These are phyloP conservation scores for Drosophila hydei DNA, from an alignment of 1,140 invertebrate genomes.

Conservation along the genomic window DNA sequence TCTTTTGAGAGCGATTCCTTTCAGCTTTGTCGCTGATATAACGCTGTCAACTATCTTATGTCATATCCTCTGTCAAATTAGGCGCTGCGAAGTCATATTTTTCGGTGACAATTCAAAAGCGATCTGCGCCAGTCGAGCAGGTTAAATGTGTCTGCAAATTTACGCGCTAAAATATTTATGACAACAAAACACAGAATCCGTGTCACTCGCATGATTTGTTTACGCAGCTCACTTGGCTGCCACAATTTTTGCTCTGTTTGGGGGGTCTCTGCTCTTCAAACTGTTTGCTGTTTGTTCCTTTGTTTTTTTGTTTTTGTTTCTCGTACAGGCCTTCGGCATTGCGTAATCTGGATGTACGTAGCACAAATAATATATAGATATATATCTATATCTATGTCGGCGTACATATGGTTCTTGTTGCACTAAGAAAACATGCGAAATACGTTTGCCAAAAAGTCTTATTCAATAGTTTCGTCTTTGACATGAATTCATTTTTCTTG, in stretches of 20 bases:
- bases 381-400: slow-evolving; percentile 28
- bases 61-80: slow-evolving; percentile 75
- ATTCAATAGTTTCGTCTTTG: slow-evolving; percentile 81
- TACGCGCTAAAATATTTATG: slow-evolving; percentile 66
- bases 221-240: slow-evolving; percentile 65
- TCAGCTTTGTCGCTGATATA: slow-evolving; percentile 44
- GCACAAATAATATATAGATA: slow-evolving; percentile 35
- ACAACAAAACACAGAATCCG: slow-evolving; percentile 72
- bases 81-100: slow-evolving; percentile 23
- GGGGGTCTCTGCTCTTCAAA: slow-evolving; percentile 20
- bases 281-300: slow-evolving; percentile 33
- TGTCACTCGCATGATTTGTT: slow-evolving; percentile 80
- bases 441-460: slow-evolving; percentile 76
- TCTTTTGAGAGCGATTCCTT: background rate
- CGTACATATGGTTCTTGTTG: slow-evolving; percentile 26
- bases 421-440: slow-evolving; percentile 44
- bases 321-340: slow-evolving; percentile 49
- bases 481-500: slow-evolving; percentile 79
- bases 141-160: too few relatives aligned
- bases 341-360: slow-evolving; percentile 50
- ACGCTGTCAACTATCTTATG: slow-evolving; percentile 67
- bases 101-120: slow-evolving; percentile 1
- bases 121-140: slow-evolving; percentile 17
- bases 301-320: slow-evolving; percentile 9
- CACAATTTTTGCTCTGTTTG: slow-evolving; percentile 39